phyloP scores from a whole-genome alignment of 2,797 vertebrate genomes.

The Anguilla marmorata region DNA sequence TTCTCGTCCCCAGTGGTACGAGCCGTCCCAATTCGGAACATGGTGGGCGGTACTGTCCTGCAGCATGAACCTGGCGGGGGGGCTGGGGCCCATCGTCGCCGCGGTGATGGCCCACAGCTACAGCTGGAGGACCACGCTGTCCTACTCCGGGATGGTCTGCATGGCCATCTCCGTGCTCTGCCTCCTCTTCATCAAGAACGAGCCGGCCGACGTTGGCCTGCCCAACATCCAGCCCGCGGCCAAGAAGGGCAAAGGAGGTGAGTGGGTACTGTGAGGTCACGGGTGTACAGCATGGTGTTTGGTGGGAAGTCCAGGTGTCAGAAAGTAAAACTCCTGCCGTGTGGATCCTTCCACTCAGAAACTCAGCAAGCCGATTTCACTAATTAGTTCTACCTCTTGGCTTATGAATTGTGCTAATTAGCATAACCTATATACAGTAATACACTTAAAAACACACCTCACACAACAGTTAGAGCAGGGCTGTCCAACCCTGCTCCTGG shows the following conservation, averaged over 20 bases:
- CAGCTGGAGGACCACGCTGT: constrained; percentile 87
- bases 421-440: too few species aligned
- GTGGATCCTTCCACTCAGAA: too few species aligned
- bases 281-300: too few species aligned
- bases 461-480: too few species aligned
- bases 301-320: too few species aligned
- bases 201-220: constrained; percentile 90
- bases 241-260: constrained; percentile 85
- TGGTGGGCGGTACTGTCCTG: constrained; percentile 96
- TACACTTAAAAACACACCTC: too few species aligned
- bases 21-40: constrained; percentile 96
- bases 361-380: too few species aligned
- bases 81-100: constrained; percentile 87
- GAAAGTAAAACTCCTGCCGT: too few species aligned
- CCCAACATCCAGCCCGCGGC: constrained; percentile 75
- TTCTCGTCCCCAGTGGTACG: constrained; percentile 83
- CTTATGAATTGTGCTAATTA: too few species aligned
- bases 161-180: constrained; percentile 80
- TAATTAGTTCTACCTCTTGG: too few species aligned
- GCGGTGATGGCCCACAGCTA: constrained; percentile 85
- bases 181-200: constrained; percentile 84
- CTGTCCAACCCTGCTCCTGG: too few species aligned
- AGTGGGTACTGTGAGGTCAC: constrained; percentile 46
- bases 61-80: constrained; percentile 96
- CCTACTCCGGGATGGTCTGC: constrained; percentile 83